A percentile compares a stretch with the other conserved stretches of the same genome.
Conservation (phyloP, 2,797 vertebrate species). For the Echiichthys vipera region DNA sequence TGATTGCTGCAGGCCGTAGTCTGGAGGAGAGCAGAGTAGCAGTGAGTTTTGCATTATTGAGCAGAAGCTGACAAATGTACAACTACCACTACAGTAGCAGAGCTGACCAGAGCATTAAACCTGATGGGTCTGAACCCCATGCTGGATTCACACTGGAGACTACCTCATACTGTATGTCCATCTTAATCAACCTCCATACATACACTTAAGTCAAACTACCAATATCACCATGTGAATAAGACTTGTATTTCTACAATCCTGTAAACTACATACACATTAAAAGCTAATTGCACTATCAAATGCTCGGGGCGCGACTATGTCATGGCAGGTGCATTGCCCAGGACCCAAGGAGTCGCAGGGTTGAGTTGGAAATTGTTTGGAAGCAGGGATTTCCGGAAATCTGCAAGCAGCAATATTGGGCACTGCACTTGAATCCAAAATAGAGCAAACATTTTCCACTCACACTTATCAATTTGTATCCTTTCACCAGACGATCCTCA, state of each 20-base stretch:
- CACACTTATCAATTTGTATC: too few relatives aligned
- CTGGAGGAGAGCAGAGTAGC: conserved; percentile 70
- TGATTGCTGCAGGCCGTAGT: conserved; percentile 79
- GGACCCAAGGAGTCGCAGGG: too few relatives aligned
- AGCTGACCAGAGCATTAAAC: conserved; percentile 31
- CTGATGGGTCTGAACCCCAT: conserved; percentile 27
- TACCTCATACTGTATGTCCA: background rate
- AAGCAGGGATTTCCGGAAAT: too few relatives aligned
- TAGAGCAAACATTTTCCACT: too few relatives aligned
- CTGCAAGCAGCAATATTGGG: too few relatives aligned
- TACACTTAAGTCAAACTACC: background rate
- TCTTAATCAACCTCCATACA: background rate
- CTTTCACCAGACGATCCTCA: too few relatives aligned
- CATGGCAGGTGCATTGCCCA: too few relatives aligned
- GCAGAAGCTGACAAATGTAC: conserved; percentile 72
- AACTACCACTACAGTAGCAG: conserved; percentile 54
- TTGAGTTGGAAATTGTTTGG: too few relatives aligned
- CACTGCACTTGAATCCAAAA: too few relatives aligned
- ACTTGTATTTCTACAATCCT: background rate
- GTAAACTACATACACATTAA: background rate
- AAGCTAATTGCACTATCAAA: background rate
- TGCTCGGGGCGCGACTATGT: too few relatives aligned
- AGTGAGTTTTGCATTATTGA: conserved; percentile 83
- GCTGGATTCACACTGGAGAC: conserved; percentile 49
- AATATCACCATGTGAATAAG: background rate